These are phyloP conservation scores for Ophion ellenae DNA, from an alignment of 2,888 invertebrate genomes.

Conservation along the genomic window DNA sequence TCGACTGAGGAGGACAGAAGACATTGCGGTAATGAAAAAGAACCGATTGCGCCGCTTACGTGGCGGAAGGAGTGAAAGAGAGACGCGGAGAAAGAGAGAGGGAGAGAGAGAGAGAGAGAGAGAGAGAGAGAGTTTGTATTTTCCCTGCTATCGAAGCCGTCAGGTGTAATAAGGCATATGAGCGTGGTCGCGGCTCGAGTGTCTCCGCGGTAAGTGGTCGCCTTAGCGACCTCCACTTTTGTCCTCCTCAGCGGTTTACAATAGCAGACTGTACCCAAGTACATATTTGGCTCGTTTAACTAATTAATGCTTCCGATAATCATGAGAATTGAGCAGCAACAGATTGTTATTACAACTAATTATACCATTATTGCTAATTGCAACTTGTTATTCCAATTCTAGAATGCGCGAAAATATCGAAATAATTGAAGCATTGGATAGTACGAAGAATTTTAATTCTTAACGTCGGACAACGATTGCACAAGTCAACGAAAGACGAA, in stretches of 20 bases:
- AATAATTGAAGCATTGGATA: not conserved
- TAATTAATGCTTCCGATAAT: not conserved
- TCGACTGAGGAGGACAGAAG: slow-evolving; percentile 66
- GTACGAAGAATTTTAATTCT: too few species aligned
- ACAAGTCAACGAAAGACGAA: too few species aligned
- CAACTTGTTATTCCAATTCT: not conserved
- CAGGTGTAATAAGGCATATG: slow-evolving; percentile 64
- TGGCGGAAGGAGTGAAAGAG: slow-evolving; percentile 48
- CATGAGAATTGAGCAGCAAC: not conserved
- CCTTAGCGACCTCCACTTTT: slow-evolving; percentile 42
- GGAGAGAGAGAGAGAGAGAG: slow-evolving; percentile 23
- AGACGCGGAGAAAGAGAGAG: slow-evolving; percentile 24
- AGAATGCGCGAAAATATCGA: not conserved
- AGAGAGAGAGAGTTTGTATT: slow-evolving; percentile 32
- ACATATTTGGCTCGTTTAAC: slow-evolving; percentile 15
- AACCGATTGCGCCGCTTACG: slow-evolving; percentile 64
- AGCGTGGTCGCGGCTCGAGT: slow-evolving; percentile 43
- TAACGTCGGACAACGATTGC: too few species aligned
- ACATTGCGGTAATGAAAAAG: slow-evolving; percentile 57
- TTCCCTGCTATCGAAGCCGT: slow-evolving; percentile 65
- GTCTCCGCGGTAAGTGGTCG: slow-evolving; percentile 52
- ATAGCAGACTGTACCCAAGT: not conserved
- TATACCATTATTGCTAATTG: not conserved
- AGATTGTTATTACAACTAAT: not conserved
- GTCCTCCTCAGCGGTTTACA: slow-evolving; percentile 33